Percentiles rank a stretch among this genome's conserved stretches.
Conservation (phyloP, 2,888 invertebrate species). For the Pachymerium ferrugineum region DNA sequence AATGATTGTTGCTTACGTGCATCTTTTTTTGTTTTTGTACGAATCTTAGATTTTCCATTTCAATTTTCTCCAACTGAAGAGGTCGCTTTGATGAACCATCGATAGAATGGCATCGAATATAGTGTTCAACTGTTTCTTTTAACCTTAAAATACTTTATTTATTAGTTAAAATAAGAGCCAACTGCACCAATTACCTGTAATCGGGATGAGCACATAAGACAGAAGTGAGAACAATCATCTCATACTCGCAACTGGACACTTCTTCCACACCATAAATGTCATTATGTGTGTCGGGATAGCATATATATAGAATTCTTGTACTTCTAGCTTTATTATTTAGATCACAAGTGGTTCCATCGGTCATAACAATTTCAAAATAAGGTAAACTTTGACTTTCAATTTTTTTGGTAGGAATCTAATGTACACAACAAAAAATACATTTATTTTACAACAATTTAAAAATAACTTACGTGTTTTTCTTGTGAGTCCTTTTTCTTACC, state of each 20-base stretch:
- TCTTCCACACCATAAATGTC: conserved; percentile 91
- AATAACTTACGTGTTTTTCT: neutral
- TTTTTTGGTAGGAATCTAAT: conserved; percentile 56
- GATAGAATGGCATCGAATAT: conserved; percentile 47
- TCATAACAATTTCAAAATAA: conserved; percentile 72
- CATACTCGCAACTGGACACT: conserved; percentile 89
- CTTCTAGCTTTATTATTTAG: conserved; percentile 75
- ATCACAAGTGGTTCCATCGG: conserved; percentile 86
- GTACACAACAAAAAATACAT: neutral
- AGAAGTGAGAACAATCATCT: conserved; percentile 80
- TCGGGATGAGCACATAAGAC: conserved; percentile 82
- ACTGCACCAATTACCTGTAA: conserved; percentile 57
- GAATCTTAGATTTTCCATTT: conserved; percentile 57
- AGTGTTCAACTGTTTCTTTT: conserved; percentile 44
- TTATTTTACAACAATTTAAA: neutral
- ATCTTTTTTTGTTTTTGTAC: neutral
- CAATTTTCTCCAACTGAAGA: conserved; percentile 62
- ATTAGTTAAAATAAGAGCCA: neutral
- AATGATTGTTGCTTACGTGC: neutral
- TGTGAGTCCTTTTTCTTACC: neutral
- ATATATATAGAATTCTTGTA: conserved; percentile 79
- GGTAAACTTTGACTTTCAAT: conserved; percentile 85
- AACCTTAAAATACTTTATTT: conserved; percentile 41
- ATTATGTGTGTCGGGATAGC: conserved; percentile 79
- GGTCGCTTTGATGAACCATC: conserved; percentile 62